Percentiles rank a stretch among this genome's conserved stretches.
phyloP scores from a whole-genome alignment of 1,140 invertebrate genomes.

The Leptinotarsa texana region DNA sequence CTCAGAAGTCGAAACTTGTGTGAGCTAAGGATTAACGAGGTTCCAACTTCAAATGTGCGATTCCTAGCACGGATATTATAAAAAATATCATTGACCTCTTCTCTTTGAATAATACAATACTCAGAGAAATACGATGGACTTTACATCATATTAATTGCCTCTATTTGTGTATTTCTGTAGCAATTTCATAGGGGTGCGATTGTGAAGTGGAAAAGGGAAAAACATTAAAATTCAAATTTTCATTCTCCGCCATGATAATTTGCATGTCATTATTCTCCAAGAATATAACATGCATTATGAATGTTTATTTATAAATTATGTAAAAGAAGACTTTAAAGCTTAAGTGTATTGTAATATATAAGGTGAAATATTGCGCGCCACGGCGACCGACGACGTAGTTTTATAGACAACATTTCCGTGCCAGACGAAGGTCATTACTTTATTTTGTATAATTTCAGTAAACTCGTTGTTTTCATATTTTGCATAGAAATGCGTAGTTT shows the following conservation, averaged over 20 bases:
- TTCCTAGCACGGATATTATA: no score
- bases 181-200: not conserved
- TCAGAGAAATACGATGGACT: not conserved
- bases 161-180: not conserved
- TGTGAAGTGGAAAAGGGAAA: slow-evolving; percentile 37
- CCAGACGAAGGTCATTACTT: slow-evolving; percentile 32
- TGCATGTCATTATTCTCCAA: slow-evolving; percentile 51
- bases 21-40: no score
- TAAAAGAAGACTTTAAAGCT: slow-evolving; percentile 48
- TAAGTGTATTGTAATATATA: slow-evolving; percentile 38
- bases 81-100: no score
- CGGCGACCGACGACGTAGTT: slow-evolving; percentile 28
- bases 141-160: not conserved
- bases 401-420: slow-evolving; percentile 31
- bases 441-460: slow-evolving; percentile 17
- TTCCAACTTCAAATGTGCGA: no score
- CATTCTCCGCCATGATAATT: slow-evolving; percentile 52
- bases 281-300: slow-evolving; percentile 53
- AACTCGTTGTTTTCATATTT: slow-evolving; percentile 22
- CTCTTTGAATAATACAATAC: no score
- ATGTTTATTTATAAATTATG: slow-evolving; percentile 57
- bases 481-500: slow-evolving; percentile 23
- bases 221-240: slow-evolving; percentile 53
- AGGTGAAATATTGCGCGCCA: slow-evolving; percentile 27
- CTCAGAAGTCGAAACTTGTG: no score